phyloP scores from a whole-genome alignment of 1,140 invertebrate species.

The Panonychus citri region DNA sequence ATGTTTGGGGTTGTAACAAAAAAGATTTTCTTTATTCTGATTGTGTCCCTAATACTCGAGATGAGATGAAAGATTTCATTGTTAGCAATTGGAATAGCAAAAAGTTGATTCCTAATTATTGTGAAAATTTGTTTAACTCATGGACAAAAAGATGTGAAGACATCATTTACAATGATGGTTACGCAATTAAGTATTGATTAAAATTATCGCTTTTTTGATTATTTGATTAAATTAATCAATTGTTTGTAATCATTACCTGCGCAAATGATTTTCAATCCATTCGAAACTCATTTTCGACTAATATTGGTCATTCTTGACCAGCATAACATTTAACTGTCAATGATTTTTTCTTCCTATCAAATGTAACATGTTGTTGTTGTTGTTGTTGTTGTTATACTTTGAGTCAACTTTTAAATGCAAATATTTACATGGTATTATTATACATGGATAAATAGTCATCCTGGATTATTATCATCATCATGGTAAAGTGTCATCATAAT shows the following conservation, averaged over 20 bases:
- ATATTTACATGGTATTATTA: too few relatives aligned
- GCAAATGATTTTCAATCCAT: neutral
- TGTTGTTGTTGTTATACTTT: too few relatives aligned
- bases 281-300: too few relatives aligned
- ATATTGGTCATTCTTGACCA: too few relatives aligned
- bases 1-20: neutral
- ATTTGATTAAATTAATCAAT: neutral
- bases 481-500: too few relatives aligned
- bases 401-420: too few relatives aligned
- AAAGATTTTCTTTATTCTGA: neutral
- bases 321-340: too few relatives aligned
- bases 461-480: too few relatives aligned
- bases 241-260: neutral
- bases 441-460: too few relatives aligned
- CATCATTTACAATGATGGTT: neutral
- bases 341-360: too few relatives aligned
- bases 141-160: neutral
- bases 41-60: neutral
- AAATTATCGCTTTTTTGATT: neutral
- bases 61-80: neutral
- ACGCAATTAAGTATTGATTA: neutral
- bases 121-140: neutral
- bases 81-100: neutral
- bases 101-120: neutral
- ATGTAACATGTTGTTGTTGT: too few relatives aligned